Evolutionary conservation across 2,797 vertebrate species (phyloP).

Genomic region (Ptychadena robeensis): DNA sequence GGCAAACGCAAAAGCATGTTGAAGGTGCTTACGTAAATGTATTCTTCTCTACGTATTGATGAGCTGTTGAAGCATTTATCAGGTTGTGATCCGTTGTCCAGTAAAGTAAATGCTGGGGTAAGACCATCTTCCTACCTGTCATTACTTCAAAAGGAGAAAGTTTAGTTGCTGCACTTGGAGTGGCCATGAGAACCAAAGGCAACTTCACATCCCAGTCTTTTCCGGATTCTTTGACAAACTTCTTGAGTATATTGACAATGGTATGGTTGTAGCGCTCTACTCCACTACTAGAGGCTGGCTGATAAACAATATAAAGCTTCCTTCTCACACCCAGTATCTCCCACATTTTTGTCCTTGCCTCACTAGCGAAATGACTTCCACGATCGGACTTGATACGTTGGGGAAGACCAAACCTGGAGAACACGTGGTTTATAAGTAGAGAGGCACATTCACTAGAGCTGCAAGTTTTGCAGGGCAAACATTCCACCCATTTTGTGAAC

Average conservation of each 20-base stretch:
- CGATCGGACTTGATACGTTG: slow-evolving; percentile 1
- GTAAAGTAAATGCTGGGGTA: not conserved
- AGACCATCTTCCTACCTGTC: too few relatives aligned
- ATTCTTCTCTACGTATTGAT: not conserved
- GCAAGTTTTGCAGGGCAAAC: not conserved
- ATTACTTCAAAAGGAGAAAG: too few relatives aligned
- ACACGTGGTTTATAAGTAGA: slow-evolving; percentile 10
- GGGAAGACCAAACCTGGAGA: not conserved
- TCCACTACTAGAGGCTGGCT: too few relatives aligned
- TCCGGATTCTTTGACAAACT: not conserved
- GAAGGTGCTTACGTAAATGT: not conserved
- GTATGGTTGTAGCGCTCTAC: slow-evolving; percentile 3
- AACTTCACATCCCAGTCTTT: slow-evolving; percentile 10
- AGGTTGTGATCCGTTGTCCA: not conserved
- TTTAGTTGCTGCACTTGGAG: not conserved
- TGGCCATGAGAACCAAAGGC: not conserved
- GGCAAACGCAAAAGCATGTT: slow-evolving; percentile 6
- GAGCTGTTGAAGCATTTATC: slow-evolving; percentile 1
- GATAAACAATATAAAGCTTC: slow-evolving; percentile 19
- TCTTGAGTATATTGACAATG: not conserved
- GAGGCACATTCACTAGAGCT: not conserved
- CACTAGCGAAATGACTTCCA: slow-evolving; percentile 4
- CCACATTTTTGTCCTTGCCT: slow-evolving; percentile 1
- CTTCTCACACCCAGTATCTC: slow-evolving; percentile 4
- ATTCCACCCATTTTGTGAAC: not conserved